Conservation (phyloP, 2,888 invertebrate species). For the Mesochorus sp. region DNA sequence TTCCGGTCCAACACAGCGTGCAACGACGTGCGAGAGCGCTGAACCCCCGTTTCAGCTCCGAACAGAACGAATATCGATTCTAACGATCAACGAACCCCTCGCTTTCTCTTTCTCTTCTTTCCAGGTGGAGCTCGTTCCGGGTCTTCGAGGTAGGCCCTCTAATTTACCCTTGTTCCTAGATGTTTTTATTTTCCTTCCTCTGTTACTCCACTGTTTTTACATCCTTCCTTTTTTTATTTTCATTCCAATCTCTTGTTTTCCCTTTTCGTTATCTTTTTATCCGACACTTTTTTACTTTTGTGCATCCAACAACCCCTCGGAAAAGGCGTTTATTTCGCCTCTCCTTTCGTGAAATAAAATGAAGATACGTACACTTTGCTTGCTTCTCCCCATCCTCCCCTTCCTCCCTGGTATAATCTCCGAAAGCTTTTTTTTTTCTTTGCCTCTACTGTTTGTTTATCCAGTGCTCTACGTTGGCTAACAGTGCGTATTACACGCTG, state of each 20-base stretch:
- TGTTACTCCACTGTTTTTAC: not conserved
- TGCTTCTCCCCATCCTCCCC: too few species aligned
- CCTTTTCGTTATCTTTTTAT: conserved; percentile 25
- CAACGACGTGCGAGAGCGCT: conserved; percentile 61
- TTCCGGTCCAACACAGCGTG: conserved; percentile 62
- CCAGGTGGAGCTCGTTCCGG: not conserved
- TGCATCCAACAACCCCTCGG: not conserved
- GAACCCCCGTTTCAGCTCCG: not conserved
- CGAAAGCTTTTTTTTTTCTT: conserved; percentile 8
- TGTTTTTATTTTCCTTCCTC: not conserved
- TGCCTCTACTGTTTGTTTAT: conserved; percentile 24
- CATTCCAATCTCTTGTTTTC: not conserved
- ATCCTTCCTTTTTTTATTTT: not conserved
- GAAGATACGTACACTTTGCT: not conserved
- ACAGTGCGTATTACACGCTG: not conserved
- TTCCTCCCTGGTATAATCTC: conserved; percentile 36
- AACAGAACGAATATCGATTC: conserved; percentile 57
- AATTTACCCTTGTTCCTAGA: conserved; percentile 9
- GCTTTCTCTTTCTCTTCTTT: not conserved
- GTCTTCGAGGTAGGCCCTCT: not conserved
- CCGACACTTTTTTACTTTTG: conserved; percentile 24
- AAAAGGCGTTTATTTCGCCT: not conserved
- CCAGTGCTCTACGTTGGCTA: conserved; percentile 14
- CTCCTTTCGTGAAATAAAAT: conserved; percentile 22
- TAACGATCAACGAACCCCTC: conserved; percentile 49